Percentiles rank a stretch among this genome's conserved stretches.
phyloP scores from a whole-genome alignment of 2,797 vertebrate genomes.

The Falco novaeseelandiae region DNA sequence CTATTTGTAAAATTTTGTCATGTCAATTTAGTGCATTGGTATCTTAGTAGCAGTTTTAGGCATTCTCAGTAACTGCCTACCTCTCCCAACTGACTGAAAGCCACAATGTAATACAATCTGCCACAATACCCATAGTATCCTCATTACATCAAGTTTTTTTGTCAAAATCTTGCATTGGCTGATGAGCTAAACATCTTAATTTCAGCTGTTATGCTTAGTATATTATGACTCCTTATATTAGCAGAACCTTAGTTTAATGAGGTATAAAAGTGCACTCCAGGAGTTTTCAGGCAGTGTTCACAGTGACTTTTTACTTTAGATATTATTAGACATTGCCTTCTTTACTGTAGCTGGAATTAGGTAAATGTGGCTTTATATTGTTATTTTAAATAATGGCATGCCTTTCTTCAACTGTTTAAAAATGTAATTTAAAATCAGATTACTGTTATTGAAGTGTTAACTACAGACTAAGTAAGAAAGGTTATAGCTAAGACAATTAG shows the following conservation, averaged over 20 bases:
- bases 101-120: neutral
- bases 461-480: neutral
- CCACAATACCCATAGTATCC: accelerated
- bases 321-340: neutral
- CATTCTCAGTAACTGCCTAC: neutral
- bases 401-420: neutral
- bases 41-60: neutral
- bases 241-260: neutral
- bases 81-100: neutral
- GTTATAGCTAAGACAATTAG: neutral
- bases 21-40: neutral
- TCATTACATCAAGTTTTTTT: accelerated
- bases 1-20: neutral
- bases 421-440: neutral
- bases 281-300: neutral
- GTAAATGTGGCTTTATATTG: neutral
- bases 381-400: neutral
- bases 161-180: neutral
- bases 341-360: neutral
- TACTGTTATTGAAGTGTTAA: neutral
- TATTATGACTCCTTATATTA: neutral
- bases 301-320: neutral
- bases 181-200: neutral
- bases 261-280: neutral
- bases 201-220: neutral